Percentiles rank a stretch among this genome's conserved stretches.
phyloP scores from a whole-genome alignment of 2,888 invertebrate species.

The Ceramica pisi region DNA sequence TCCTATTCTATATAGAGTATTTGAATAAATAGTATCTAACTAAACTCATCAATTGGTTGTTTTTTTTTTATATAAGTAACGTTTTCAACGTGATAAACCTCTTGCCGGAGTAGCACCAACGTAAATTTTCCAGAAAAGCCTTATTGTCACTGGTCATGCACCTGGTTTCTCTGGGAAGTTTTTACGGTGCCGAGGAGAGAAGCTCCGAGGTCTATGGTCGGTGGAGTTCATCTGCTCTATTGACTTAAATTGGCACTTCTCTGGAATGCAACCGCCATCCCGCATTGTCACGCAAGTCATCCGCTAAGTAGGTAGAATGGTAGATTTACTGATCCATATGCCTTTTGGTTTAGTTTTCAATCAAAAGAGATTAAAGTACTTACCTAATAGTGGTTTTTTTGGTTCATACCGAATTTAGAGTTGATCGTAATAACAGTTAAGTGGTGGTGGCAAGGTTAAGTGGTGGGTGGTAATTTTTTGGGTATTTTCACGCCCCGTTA shows the following conservation, averaged over 20 bases:
- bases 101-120: neutral
- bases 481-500: neutral
- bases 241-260: slow-evolving; percentile 52
- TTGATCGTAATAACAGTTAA: no score
- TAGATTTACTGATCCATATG: neutral
- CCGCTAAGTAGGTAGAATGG: neutral
- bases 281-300: slow-evolving; percentile 29
- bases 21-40: no score
- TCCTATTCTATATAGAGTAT: no score
- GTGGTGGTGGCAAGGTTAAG: no score
- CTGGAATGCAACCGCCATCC: slow-evolving; percentile 46
- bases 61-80: neutral
- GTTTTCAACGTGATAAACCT: neutral
- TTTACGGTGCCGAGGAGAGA: no score
- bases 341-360: neutral
- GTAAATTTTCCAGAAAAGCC: neutral
- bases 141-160: neutral
- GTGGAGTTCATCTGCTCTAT: slow-evolving; percentile 31
- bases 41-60: no score
- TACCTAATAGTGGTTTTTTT: no score
- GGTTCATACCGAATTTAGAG: no score
- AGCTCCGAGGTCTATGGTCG: neutral
- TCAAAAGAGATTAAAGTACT: no score
- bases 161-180: neutral
- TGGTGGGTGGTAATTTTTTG: no score